Evolutionary conservation across 30 jellyfish, hydroid and myxozoan species (phyloP).

Genomic region (Chrysaora quinquecirrha): DNA sequence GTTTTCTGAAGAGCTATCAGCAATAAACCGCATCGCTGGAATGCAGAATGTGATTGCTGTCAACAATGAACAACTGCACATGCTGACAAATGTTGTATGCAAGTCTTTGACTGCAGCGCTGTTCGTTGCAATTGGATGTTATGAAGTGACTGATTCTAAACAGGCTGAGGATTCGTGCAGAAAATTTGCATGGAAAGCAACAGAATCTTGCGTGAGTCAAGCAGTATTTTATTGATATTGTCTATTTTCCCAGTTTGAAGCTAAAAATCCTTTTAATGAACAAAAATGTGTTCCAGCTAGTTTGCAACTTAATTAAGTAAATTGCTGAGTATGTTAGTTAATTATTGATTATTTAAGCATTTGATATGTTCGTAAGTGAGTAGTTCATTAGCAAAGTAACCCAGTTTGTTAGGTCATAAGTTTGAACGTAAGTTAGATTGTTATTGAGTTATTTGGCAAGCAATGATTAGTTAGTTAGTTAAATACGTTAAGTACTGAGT

Average conservation of each 20-base stretch:
- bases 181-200: conserved; percentile 74
- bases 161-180: conserved; percentile 75
- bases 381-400: too few relatives aligned
- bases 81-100: conserved; percentile 44
- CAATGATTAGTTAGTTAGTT: too few relatives aligned
- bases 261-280: neutral
- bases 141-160: conserved; percentile 44
- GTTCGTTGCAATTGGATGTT: conserved; percentile 71
- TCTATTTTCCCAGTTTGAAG: neutral
- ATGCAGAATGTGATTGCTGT: conserved; percentile 58
- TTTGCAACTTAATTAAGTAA: neutral
- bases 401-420: too few relatives aligned
- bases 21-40: conserved; percentile 40
- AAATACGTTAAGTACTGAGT: too few relatives aligned
- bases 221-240: neutral
- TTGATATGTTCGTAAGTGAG: neutral
- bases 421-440: too few relatives aligned
- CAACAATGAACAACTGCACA: conserved; percentile 31
- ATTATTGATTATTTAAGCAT: neutral
- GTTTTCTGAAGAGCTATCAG: conserved; percentile 43
- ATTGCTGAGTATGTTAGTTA: neutral
- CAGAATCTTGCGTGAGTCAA: conserved; percentile 83
- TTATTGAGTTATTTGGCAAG: too few relatives aligned
- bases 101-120: conserved; percentile 66
- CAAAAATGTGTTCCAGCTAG: neutral